Base-by-base conservation (phyloP, 2,113 vertebrate species). In the Ameiurus melas region DNA sequence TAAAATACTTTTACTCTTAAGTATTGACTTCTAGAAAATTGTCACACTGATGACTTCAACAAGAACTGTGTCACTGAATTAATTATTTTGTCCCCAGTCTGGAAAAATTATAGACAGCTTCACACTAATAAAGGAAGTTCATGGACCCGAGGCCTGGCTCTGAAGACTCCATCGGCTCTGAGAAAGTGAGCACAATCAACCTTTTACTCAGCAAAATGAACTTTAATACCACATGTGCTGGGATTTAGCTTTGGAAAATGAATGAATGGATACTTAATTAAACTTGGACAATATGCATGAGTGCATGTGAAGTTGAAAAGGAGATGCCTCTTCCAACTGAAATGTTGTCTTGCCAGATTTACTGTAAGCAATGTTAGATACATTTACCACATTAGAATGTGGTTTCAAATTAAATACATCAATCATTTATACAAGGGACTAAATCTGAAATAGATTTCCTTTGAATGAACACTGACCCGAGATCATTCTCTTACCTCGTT, bases 51-150 rank as follows among this genome's bases (percentile, higher is more conserved):
- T 33, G 6, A 22, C 13, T 64, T 57, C 2, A 4, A 8, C 30
- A 79, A 36, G 10, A 71, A 27, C 33, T 5, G n/a, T 62, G 43
- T 87, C 30, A 75, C 71, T 60, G 89, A 57, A 88, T 66, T 7
- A 19, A 33, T 68, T 87, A 70, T 51, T 81, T 58, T 92, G 33
- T 94, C 53, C 93, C 27, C 92, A 98, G 97, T 88, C 96, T 47
- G 97, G 97, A 30, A 95, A 96, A 92, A 96, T 97, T 36, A 96
- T 97, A 85, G 97, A 98, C 77, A 95, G 94, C 79, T 89, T 97
- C 58, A 97, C 96, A 96, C 85, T 98, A 90, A 95, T 97, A 90
- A 97, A 97, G 90, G 94, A 97, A 5, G 91, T 93, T 66, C 94
- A 94, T 0, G 94, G 95, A 71, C 92, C 91, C 14, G 91, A 91